Percentiles rank a stretch among this genome's conserved stretches.
Conservation (phyloP, 2,797 vertebrate species). For the Bradypodion ventrale region DNA sequence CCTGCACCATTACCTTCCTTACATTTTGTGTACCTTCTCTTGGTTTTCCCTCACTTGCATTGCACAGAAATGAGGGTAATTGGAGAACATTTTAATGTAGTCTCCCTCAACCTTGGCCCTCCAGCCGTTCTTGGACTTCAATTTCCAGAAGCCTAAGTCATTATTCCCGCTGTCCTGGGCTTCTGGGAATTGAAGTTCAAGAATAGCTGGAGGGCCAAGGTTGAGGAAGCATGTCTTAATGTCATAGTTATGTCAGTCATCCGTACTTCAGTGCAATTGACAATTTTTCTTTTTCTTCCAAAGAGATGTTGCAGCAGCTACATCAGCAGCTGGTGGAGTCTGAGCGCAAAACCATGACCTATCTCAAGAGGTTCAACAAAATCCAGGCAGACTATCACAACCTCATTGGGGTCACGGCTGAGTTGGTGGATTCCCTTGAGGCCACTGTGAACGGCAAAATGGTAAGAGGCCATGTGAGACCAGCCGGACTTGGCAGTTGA, state of each 20-base stretch:
- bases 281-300: conserved; percentile 14
- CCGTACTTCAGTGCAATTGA: background rate
- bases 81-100: too few relatives aligned
- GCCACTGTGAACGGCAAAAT: conserved; percentile 91
- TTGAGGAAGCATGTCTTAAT: too few relatives aligned
- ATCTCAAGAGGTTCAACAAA: conserved; percentile 83
- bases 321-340: conserved; percentile 86
- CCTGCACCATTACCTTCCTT: background rate
- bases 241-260: background rate
- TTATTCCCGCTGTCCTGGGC: too few relatives aligned
- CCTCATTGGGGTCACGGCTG: conserved; percentile 89
- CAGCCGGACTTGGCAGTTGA: background rate
- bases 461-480: conserved; percentile 74
- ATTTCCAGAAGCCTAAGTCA: too few relatives aligned
- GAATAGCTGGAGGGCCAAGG: too few relatives aligned
- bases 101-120: too few relatives aligned
- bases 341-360: conserved; percentile 79
- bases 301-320: conserved; percentile 76
- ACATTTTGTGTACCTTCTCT: background rate
- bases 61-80: background rate
- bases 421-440: conserved; percentile 93
- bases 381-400: conserved; percentile 89
- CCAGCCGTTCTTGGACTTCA: too few relatives aligned
- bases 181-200: too few relatives aligned
- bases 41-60: background rate